Conservation (phyloP, 2,888 invertebrate species). For the Cephus runcator region DNA sequence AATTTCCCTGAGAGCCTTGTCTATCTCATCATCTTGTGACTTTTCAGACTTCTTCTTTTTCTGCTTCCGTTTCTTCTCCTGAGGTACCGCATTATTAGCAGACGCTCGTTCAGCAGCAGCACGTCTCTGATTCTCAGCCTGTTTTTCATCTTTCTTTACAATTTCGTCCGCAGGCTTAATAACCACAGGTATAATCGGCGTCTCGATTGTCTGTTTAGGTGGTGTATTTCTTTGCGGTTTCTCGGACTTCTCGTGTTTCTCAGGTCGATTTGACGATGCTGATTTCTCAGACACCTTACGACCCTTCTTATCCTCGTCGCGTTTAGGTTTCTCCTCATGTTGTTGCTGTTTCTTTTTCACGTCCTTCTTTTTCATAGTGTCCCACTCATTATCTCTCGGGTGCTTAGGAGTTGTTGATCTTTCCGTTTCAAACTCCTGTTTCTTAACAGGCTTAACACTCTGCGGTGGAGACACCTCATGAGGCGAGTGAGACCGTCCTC, state of each 20-base stretch:
- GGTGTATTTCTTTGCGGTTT: constrained; percentile 15
- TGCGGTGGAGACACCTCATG: constrained; percentile 37
- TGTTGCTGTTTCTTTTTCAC: constrained; percentile 33
- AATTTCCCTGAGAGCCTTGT: constrained; percentile 66
- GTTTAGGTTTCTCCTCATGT: constrained; percentile 24
- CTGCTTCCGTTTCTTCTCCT: constrained; percentile 51
- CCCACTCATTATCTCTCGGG: constrained; percentile 40
- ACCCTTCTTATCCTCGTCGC: constrained; percentile 17
- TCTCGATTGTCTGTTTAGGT: constrained; percentile 8
- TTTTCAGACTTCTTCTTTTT: constrained; percentile 47
- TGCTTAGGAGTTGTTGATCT: constrained; percentile 17
- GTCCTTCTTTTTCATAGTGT: constrained; percentile 40
- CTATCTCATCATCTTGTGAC: constrained; percentile 64
- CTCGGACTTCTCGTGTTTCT: background rate
- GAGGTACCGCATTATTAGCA: background rate
- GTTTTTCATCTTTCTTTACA: constrained; percentile 48
- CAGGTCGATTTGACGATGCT: background rate
- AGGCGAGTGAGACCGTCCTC: constrained; percentile 33
- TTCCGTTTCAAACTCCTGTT: constrained; percentile 15
- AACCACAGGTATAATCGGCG: constrained; percentile 11
- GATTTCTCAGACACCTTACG: constrained; percentile 7
- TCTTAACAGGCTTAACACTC: constrained; percentile 11
- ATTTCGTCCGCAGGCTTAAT: background rate
- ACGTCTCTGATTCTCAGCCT: constrained; percentile 29
- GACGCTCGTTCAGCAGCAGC: constrained; percentile 15